Percentiles rank a stretch among this genome's conserved stretches.
Evolutionary conservation across 2,888 invertebrate genomes (phyloP).

Genomic region (Megalurothrips usitatus): DNA sequence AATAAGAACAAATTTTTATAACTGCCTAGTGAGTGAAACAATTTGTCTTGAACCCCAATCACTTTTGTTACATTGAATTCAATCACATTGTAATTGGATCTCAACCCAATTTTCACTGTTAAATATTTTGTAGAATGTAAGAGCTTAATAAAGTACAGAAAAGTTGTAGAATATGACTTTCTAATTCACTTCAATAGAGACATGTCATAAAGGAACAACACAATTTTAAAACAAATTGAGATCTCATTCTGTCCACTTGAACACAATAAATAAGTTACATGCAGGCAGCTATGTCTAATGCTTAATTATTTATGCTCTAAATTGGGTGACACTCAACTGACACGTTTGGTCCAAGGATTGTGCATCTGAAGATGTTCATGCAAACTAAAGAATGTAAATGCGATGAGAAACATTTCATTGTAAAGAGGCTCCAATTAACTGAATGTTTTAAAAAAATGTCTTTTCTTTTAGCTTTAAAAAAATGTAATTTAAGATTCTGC

Average conservation of each 20-base stretch:
- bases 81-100: conserved; percentile 8
- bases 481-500: no score
- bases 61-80: background rate
- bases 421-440: no score
- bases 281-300: conserved; percentile 22
- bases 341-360: conserved; percentile 15
- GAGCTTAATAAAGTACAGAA: background rate
- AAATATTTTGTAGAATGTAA: conserved; percentile 36
- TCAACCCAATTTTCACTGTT: conserved; percentile 8
- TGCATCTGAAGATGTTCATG: background rate
- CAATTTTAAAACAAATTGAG: conserved; percentile 27
- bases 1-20: conserved; percentile 43
- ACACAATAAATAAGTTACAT: conserved; percentile 23
- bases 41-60: conserved; percentile 8
- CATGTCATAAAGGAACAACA: conserved; percentile 23
- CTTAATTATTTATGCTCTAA: conserved; percentile 17
- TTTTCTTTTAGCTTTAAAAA: no score
- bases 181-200: conserved; percentile 6
- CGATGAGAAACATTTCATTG: background rate
- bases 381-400: conserved; percentile 3
- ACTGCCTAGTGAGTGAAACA: conserved; percentile 40
- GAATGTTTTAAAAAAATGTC: no score
- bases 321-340: conserved; percentile 1
- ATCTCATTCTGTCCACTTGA: conserved; percentile 22
- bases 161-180: conserved; percentile 9